These are phyloP conservation scores for Platynereis dumerilii DNA, from an alignment of 2,888 invertebrate species.

Conservation along the genomic window DNA sequence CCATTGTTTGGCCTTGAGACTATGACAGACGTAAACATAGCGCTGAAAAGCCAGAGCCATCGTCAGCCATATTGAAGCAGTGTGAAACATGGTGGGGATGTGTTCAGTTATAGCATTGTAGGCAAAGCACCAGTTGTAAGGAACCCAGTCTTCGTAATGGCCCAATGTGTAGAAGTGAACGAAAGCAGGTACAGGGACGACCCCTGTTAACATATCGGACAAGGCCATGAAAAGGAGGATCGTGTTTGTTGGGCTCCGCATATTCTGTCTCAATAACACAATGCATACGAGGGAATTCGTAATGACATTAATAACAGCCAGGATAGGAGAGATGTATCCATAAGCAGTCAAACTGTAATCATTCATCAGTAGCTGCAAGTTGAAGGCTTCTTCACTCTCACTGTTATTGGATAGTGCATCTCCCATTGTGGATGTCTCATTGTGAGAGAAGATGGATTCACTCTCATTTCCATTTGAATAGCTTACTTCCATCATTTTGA, in stretches of 20 bases:
- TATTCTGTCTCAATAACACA: slow-evolving; percentile 86
- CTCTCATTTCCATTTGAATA: too few species aligned
- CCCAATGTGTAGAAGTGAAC: slow-evolving; percentile 91
- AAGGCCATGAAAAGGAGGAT: slow-evolving; percentile 95
- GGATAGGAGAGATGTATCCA: slow-evolving; percentile 82
- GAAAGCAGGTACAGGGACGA: slow-evolving; percentile 69
- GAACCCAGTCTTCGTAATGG: slow-evolving; percentile 81
- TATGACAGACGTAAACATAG: slow-evolving; percentile 86
- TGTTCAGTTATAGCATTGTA: slow-evolving; percentile 65
- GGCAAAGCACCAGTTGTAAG: slow-evolving; percentile 78
- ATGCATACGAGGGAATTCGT: slow-evolving; percentile 90
- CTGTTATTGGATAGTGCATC: too few species aligned
- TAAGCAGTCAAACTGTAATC: slow-evolving; percentile 68
- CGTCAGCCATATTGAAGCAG: slow-evolving; percentile 32
- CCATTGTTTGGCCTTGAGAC: slow-evolving; percentile 82
- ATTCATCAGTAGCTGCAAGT: background rate
- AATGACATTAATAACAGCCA: slow-evolving; percentile 85
- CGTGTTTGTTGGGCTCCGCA: slow-evolving; percentile 91
- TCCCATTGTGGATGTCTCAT: too few species aligned
- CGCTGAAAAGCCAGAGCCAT: slow-evolving; percentile 35
- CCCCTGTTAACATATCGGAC: slow-evolving; percentile 87
- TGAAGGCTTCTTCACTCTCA: too few species aligned
- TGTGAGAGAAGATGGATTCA: too few species aligned
- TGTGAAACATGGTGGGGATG: slow-evolving; percentile 54
- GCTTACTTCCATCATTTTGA: too few species aligned